Conservation (phyloP, 2,113 vertebrate genomes). For the Cranoglanis bouderius region DNA sequence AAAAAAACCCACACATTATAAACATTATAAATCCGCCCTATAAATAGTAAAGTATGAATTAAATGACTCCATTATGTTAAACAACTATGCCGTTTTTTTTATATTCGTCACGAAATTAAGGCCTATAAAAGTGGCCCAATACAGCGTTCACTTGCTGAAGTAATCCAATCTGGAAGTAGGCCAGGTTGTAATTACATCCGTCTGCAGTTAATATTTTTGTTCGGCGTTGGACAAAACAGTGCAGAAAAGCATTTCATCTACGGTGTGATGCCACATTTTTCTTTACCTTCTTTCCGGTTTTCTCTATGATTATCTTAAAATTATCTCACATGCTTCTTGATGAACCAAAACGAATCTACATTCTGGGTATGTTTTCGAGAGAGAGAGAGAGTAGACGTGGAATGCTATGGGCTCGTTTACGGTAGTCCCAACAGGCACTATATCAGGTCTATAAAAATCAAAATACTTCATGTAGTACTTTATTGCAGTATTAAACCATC, state of each 20-base stretch:
- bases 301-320: not conserved
- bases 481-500: conserved; percentile 79
- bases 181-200: not conserved
- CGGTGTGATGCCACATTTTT: not conserved
- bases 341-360: not conserved
- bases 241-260: conserved; percentile 5
- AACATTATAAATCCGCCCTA: not conserved
- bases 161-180: not conserved
- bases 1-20: not conserved
- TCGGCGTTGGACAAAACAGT: not conserved
- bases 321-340: not conserved
- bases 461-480: conserved; percentile 78
- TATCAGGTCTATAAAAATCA: conserved; percentile 83
- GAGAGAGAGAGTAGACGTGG: conserved; percentile 53
- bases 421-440: conserved; percentile 76
- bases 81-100: not conserved
- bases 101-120: not conserved
- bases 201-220: conserved; percentile 9
- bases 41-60: not conserved
- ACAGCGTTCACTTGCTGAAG: not conserved
- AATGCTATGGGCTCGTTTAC: conserved; percentile 63
- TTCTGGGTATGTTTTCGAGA: conserved; percentile 51
- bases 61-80: not conserved
- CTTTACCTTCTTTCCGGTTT: not conserved
- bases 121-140: not conserved